These are phyloP conservation scores for Tenthredo livida DNA, from an alignment of 2,888 invertebrate species.

Conservation along the genomic window DNA sequence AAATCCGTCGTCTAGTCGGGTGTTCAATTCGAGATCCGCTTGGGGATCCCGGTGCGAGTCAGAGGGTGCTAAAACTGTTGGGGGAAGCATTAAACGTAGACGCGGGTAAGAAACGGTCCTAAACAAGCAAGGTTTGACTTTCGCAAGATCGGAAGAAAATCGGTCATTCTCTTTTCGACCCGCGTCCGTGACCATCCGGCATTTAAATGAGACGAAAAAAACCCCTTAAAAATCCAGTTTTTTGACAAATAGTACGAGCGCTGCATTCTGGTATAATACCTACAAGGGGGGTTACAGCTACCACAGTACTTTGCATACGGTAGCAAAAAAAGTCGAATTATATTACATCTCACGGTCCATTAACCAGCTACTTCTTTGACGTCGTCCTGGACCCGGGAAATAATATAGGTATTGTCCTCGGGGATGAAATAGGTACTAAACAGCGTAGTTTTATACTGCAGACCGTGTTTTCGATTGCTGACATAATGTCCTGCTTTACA, in stretches of 20 bases:
- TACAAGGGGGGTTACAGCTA: not conserved
- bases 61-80: conserved; percentile 8
- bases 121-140: conserved; percentile 32
- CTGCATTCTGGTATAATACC: not conserved
- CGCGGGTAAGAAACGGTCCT: conserved; percentile 15
- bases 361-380: conserved; percentile 13
- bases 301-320: not conserved
- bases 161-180: not conserved
- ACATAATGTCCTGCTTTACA: conserved; percentile 20
- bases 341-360: conserved; percentile 30
- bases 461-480: not conserved
- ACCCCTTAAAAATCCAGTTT: not conserved
- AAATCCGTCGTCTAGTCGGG: conserved; percentile 18
- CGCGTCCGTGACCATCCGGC: not conserved
- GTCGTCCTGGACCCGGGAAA: not conserved
- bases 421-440: conserved; percentile 2
- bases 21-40: conserved; percentile 35
- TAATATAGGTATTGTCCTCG: not conserved
- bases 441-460: not conserved
- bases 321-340: conserved; percentile 8
- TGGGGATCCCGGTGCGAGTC: not conserved
- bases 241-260: too few relatives aligned
- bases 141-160: conserved; percentile 27
- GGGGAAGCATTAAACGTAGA: conserved; percentile 19
- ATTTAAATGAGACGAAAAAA: not conserved